These are phyloP conservation scores for Cryptotermes secundus DNA, from an alignment of 1,140 invertebrate species.

Conservation along the genomic window DNA sequence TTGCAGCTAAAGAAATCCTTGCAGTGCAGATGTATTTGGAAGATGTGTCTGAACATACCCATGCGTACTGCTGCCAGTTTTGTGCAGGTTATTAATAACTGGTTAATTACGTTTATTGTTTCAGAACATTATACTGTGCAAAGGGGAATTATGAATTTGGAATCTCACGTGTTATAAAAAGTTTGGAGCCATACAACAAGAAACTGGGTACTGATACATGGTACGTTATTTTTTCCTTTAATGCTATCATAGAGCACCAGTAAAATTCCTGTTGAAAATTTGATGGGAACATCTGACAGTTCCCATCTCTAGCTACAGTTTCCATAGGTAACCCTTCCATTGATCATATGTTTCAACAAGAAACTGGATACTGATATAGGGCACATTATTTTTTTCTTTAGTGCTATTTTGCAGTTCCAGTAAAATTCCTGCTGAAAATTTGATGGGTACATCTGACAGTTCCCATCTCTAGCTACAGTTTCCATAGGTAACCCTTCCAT, in stretches of 20 bases:
- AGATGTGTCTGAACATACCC: neutral
- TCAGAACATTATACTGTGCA: conserved; percentile 90
- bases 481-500: too few relatives aligned
- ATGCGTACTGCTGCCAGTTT: conserved; percentile 16
- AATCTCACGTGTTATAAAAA: conserved; percentile 95
- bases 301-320: too few relatives aligned
- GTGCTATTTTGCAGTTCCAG: neutral
- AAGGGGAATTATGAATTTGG: conserved; percentile 99
- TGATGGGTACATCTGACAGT: too few relatives aligned
- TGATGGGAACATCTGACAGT: too few relatives aligned
- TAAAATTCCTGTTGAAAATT: too few relatives aligned
- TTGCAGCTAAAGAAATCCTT: neutral
- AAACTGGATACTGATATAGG: conserved; percentile 96
- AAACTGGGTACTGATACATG: conserved; percentile 96
- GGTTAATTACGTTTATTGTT: conserved; percentile 29
- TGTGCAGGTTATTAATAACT: too few relatives aligned
- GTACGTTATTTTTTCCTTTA: conserved; percentile 47
- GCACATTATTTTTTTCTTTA: conserved; percentile 47
- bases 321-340: too few relatives aligned
- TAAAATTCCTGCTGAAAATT: too few relatives aligned
- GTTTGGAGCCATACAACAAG: conserved; percentile 92
- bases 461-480: too few relatives aligned
- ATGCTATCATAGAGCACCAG: neutral
- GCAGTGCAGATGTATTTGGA: neutral
- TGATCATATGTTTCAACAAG: too few relatives aligned